Evolutionary conservation across 2,797 vertebrate genomes (phyloP).

Genomic region (Eulemur mongoz): DNA sequence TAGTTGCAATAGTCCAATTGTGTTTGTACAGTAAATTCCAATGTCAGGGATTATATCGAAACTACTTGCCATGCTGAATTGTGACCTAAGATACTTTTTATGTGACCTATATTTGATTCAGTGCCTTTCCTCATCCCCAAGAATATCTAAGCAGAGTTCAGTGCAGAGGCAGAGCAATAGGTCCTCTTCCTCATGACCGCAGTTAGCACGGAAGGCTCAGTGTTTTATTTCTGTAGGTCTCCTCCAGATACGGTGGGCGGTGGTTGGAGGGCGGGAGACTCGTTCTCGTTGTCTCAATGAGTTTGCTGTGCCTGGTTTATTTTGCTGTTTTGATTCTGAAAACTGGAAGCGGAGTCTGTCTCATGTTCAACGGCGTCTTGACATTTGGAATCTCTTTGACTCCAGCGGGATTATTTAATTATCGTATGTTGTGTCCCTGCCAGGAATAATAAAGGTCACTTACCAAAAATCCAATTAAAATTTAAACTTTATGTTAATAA

Average conservation of each 20-base stretch:
- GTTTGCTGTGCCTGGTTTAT: not conserved
- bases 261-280: not conserved
- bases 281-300: not conserved
- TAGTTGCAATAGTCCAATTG: not conserved
- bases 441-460: slow-evolving; percentile 61
- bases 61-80: not conserved
- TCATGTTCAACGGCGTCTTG: not conserved
- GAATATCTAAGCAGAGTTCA: not conserved
- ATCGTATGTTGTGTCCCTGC: not conserved
- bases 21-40: not conserved
- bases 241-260: not conserved
- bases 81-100: not conserved
- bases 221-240: not conserved
- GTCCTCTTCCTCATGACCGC: not conserved
- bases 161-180: not conserved
- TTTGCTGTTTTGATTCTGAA: slow-evolving; percentile 24
- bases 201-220: not conserved
- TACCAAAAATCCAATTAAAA: slow-evolving; percentile 74
- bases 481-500: slow-evolving; percentile 69
- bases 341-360: not conserved
- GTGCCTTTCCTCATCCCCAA: not conserved
- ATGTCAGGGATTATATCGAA: not conserved
- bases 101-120: not conserved
- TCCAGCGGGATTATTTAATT: not conserved
- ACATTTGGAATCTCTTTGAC: slow-evolving; percentile 47